A percentile compares a stretch with the other conserved stretches of the same genome.
Conservation (phyloP, 2,113 vertebrate genomes). For the Ctenomys sociabilis region DNA sequence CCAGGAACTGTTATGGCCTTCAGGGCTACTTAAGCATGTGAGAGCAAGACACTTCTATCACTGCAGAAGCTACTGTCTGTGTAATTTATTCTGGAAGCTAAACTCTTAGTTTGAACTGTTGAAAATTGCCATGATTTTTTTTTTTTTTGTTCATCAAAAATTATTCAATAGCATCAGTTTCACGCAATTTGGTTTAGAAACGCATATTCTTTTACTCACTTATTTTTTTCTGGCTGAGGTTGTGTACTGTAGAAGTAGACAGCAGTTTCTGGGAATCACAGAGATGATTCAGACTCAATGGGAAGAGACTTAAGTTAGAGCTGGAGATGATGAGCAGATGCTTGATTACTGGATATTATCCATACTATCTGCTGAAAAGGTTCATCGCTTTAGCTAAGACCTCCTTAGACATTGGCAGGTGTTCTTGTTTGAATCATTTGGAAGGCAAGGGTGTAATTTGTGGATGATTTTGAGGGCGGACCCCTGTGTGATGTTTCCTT, state of each 20-base stretch:
- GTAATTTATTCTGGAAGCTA: background rate
- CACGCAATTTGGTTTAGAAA: background rate
- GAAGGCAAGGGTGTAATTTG: background rate
- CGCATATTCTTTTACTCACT: background rate
- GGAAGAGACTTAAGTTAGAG: background rate
- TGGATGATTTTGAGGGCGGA: background rate
- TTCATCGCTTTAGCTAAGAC: background rate
- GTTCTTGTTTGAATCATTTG: constrained; percentile 24
- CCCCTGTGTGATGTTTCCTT: background rate
- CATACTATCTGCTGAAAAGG: background rate
- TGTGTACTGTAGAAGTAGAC: background rate
- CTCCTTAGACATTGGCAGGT: background rate
- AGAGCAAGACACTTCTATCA: background rate
- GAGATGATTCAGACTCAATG: background rate
- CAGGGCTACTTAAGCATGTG: background rate
- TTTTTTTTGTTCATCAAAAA: background rate
- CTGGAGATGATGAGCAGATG: background rate
- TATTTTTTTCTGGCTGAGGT: background rate
- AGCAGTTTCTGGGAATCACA: background rate
- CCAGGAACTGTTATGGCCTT: rapidly evolving
- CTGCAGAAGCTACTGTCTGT: background rate
- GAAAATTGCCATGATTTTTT: background rate
- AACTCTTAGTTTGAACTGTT: background rate
- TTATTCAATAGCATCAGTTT: background rate
- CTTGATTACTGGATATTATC: constrained; percentile 3